Conservation (phyloP, 1,140 invertebrate genomes). For the Hyphantria cunea region DNA sequence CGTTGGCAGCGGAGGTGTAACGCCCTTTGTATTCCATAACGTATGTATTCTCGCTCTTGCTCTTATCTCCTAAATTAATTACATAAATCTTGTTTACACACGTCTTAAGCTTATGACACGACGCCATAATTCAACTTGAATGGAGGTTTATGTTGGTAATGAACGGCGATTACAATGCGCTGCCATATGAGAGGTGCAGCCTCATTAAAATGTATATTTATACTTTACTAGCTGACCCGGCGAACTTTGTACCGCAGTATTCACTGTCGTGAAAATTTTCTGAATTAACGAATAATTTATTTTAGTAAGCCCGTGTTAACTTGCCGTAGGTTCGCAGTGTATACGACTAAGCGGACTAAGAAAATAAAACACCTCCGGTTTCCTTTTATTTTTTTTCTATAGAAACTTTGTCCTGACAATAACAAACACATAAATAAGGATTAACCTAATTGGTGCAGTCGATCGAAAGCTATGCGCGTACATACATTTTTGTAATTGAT, state of each 20-base stretch:
- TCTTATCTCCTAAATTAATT: conserved; percentile 81
- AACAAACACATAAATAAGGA: too few relatives aligned
- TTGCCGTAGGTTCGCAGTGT: too few relatives aligned
- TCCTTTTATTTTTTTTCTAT: too few relatives aligned
- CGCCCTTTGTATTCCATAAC: conserved; percentile 64
- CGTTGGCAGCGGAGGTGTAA: neutral
- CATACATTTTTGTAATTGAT: too few relatives aligned
- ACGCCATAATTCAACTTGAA: conserved; percentile 73
- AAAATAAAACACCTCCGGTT: too few relatives aligned
- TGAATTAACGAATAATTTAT: too few relatives aligned
- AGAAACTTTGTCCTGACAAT: too few relatives aligned
- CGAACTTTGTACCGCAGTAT: conserved; percentile 19
- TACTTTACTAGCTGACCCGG: conserved; percentile 9
- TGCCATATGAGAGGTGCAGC: conserved; percentile 3
- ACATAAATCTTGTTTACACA: conserved; percentile 82
- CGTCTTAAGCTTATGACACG: conserved; percentile 78
- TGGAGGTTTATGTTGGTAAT: conserved; percentile 73
- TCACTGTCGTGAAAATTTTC: too few relatives aligned
- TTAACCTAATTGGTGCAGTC: too few relatives aligned
- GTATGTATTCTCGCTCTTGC: conserved; percentile 64
- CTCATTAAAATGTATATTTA: conserved; percentile 1
- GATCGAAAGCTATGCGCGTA: too few relatives aligned
- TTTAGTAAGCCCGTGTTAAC: too few relatives aligned
- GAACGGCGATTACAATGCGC: conserved; percentile 58
- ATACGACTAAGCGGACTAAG: too few relatives aligned